Conservation (phyloP, 2,888 invertebrate species). For the Arge pagana region DNA sequence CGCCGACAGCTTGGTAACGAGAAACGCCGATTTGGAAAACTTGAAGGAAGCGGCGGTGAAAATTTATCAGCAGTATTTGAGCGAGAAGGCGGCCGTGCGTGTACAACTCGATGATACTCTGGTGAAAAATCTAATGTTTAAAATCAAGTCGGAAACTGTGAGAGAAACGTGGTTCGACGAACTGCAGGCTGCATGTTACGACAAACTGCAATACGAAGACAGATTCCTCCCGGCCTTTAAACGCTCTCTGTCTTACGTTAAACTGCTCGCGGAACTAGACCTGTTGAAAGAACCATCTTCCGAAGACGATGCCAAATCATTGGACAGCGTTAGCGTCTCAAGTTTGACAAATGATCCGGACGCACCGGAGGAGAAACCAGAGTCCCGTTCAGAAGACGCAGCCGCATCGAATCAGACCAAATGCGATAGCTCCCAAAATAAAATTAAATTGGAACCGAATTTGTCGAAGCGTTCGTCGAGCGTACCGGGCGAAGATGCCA, state of each 20-base stretch:
- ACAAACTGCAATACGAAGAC: conserved; percentile 64
- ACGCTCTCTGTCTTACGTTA: conserved; percentile 69
- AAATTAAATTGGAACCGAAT: conserved; percentile 35
- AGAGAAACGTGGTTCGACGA: conserved; percentile 83
- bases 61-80: conserved; percentile 78
- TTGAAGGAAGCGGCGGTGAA: conserved; percentile 71
- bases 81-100: conserved; percentile 70
- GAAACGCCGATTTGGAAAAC: conserved; percentile 55
- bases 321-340: conserved; percentile 63
- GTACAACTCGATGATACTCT: conserved; percentile 68
- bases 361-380: conserved; percentile 43
- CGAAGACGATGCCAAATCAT: conserved; percentile 65
- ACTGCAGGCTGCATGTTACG: conserved; percentile 73
- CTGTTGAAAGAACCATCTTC: conserved; percentile 64
- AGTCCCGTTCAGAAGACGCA: conserved; percentile 33
- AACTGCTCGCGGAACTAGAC: conserved; percentile 75
- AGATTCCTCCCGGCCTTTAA: conserved; percentile 70
- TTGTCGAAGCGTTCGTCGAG: conserved; percentile 41
- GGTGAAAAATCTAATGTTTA: conserved; percentile 65
- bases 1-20: conserved; percentile 36
- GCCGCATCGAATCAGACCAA: no score
- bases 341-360: conserved; percentile 56
- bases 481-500: conserved; percentile 30
- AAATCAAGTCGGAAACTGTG: conserved; percentile 68
- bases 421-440: conserved; percentile 1